Evolutionary conservation across 92 coral and sea anemone genomes (phyloP).

Genomic region (Blastomussa wellsi): DNA sequence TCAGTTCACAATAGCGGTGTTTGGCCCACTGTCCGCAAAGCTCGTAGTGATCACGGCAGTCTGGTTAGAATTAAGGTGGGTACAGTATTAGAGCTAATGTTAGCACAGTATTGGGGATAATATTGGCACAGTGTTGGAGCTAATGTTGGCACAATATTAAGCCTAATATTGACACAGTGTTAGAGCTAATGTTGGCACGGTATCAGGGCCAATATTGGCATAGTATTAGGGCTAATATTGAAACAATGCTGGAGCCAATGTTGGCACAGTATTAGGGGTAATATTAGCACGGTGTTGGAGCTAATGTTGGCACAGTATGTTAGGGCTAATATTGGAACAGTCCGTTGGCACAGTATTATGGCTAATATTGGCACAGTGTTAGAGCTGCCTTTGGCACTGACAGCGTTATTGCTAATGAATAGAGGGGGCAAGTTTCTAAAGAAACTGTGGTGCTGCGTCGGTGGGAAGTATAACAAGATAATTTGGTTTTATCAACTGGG

Average conservation of each 20-base stretch:
- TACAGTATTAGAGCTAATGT: conserved; percentile 28
- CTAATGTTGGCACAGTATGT: conserved; percentile 6
- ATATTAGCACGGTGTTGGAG: background rate
- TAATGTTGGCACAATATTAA: background rate
- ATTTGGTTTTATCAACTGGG: too few species aligned
- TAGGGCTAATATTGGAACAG: too few species aligned
- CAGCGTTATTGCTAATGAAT: too few species aligned
- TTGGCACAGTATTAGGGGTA: conserved; percentile 3
- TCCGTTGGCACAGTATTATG: background rate
- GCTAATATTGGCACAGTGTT: conserved; percentile 5
- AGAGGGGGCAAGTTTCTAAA: too few species aligned
- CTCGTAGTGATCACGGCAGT: conserved; percentile 48
- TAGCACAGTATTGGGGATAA: conserved; percentile 1
- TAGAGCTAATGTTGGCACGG: too few species aligned
- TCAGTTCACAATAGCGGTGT: conserved; percentile 43
- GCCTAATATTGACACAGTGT: conserved; percentile 4
- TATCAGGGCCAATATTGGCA: conserved; percentile 33
- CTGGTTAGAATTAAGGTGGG: conserved; percentile 37
- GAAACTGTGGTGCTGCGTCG: too few species aligned
- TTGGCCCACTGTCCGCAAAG: conserved; percentile 42
- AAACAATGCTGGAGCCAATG: too few species aligned
- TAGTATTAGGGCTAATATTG: too few species aligned
- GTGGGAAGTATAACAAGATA: too few species aligned
- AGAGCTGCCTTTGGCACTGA: too few species aligned
- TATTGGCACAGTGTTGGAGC: conserved; percentile 1